Base-by-base conservation (phyloP, 2,113 vertebrate genomes). In the Machaerirhynchus nigripectus region DNA sequence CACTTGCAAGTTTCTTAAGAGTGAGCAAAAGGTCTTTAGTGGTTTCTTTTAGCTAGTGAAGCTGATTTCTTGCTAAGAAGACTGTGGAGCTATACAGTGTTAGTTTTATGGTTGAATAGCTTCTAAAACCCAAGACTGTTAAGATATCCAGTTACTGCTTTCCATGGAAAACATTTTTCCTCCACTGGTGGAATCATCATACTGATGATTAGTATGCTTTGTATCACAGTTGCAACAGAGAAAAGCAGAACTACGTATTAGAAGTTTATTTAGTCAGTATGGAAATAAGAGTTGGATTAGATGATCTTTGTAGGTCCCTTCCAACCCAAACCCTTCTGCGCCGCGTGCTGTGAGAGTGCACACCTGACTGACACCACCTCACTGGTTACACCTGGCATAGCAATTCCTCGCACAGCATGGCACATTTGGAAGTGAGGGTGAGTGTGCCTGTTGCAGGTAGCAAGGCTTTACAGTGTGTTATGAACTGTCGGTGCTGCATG, bases 1-100 rank as follows among this genome's bases (percentile, higher is more conserved):
- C 15, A 27, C 59, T 53, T 77, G 33, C 20, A 80, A 40, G 9
- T n/a, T 39, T 93, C 31, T 82, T 61, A 56, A 92, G 60, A 93
- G n/a, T 27, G 22, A 94, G 69, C 28, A 31, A 77, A 31, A 11
- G 49, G 26, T 26, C 28, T 61, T 61, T 33, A 87, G 74, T 84
- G 59, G 39, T 14, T 89, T 59, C 33, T 55, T 93, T 90, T 11
- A 68, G 47, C 42, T 84, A 73, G 46, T 13, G 10, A 95, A 92
- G 37, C 8, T 63, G 89, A 56, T 64, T 70, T 81, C 52, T 93
- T 78, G 31, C 53, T 49, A 6, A 61, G 86, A 91, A 63, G n/a
- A 80, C 27, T 40, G 44, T 50, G 35, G 71, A 64, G 31, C 37
- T 67, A 61, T 47, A 39, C 39, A 64, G 26, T 46, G 33, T 46